Conservation (phyloP, 2,797 vertebrate genomes). For the Alfaro cultratus region DNA sequence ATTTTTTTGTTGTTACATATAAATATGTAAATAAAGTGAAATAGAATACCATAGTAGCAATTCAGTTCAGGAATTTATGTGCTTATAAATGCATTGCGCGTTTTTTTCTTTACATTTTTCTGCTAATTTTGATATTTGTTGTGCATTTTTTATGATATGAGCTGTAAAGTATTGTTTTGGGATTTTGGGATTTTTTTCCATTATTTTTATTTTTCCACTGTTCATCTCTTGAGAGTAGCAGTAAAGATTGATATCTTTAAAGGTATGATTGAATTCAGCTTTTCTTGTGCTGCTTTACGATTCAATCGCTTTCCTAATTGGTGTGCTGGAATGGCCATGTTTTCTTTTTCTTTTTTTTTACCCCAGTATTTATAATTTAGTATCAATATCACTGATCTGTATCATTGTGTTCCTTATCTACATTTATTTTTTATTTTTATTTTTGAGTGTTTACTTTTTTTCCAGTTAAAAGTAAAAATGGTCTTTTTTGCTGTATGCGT, state of each 20-base stretch:
- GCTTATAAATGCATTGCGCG: neutral
- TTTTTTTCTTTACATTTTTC: neutral
- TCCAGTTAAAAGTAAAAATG: no score
- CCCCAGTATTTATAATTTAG: neutral
- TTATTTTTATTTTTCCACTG: neutral
- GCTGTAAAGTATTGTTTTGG: neutral
- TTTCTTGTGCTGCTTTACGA: neutral
- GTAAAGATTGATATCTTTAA: neutral
- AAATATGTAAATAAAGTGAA: neutral
- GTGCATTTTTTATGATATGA: no score
- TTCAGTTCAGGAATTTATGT: neutral
- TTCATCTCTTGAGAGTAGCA: neutral
- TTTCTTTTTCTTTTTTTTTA: neutral
- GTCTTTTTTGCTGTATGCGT: no score
- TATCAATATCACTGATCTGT: neutral
- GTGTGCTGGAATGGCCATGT: neutral
- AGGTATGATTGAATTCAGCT: neutral
- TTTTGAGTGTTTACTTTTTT: neutral
- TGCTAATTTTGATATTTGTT: neutral
- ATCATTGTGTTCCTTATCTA: neutral
- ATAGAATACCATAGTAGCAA: neutral
- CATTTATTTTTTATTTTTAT: neutral
- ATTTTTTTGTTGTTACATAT: constrained; percentile 4
- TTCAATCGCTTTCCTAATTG: neutral
- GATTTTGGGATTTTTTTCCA: neutral